Conservation (phyloP, 2,797 vertebrate species). For the Coccyzus lansbergi region DNA sequence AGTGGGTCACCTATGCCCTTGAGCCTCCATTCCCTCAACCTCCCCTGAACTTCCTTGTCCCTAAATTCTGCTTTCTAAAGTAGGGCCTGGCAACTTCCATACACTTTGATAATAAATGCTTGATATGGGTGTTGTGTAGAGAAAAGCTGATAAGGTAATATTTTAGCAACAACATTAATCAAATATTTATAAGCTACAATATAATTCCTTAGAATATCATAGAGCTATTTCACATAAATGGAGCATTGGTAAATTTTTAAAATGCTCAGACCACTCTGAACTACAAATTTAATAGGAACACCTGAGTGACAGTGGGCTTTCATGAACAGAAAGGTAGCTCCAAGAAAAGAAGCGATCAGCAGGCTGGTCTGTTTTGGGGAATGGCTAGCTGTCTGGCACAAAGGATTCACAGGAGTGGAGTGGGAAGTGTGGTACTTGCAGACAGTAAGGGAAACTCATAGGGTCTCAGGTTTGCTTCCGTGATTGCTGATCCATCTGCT, state of each 20-base stretch:
- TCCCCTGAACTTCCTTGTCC: not conserved
- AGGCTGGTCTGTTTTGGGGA: not conserved
- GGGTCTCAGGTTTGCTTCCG: not conserved
- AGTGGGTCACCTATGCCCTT: not conserved
- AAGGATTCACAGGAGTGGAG: not conserved
- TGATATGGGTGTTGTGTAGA: not conserved
- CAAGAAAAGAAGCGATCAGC: not conserved
- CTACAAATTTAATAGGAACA: conserved; percentile 39
- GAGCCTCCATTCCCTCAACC: not conserved
- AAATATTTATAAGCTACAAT: conserved; percentile 40
- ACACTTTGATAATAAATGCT: not conserved
- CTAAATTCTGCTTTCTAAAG: not conserved
- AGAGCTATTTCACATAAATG: not conserved
- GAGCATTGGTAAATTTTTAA: conserved; percentile 31
- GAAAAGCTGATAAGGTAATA: conserved; percentile 1
- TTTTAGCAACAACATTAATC: not conserved
- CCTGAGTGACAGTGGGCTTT: conserved; percentile 23
- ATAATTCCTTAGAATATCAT: conserved; percentile 16
- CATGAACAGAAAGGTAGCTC: not conserved
- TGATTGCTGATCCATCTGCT: not conserved
- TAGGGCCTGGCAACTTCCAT: not conserved
- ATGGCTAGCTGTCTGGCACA: not conserved
- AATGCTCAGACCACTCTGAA: not conserved
- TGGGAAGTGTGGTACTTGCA: not conserved
- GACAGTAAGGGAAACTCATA: not conserved